Evolutionary conservation across 2,797 vertebrate species (phyloP), one percentile per base, ranked within the genome.

Genomic region (Pangasius krempfi): DNA sequence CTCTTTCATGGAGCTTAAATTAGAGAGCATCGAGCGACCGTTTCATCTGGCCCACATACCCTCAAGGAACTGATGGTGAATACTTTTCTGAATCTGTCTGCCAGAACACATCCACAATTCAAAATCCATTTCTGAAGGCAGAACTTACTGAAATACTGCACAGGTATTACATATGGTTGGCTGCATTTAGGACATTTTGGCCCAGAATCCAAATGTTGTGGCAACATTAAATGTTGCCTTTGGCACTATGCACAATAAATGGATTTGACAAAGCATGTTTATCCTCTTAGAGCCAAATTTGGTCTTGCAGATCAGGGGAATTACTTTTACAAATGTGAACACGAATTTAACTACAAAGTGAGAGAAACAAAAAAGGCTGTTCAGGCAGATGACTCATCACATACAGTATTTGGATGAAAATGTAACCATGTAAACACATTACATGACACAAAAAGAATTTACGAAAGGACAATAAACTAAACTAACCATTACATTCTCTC

Each of bases 331-430:
- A 85, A 58, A 68, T 85, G 27, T 72, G 62, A 85, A 44, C 68
- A 79, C 50, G 33, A 37, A 79, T 79, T 78, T 52, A 54, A 64
- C 4, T 13, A 88, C 56, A 66, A 54, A 37, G 18, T 54, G 27
- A 6, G 4, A 14, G 40, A 73, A 72, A 70, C 12, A 87, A 56
- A 22, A 40, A 56, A 78, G 68, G 12, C 68, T 83, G n/a, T 76
- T 82, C 40, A 64, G 58, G 62, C 18, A 25, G 50, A 86, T 90
- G 85, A 90, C 52, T 90, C 80, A 90, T 72, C 73, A 86, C n/a
- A 54, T 80, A 81, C 50, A 86, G 79, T 68, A 54, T 60, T 54
- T 50, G 72, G 37, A 70, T 83, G 30, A 86, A 86, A 70, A 6
- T 70, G 25, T 88, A 70, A 58, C 87, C 68, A 86, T 68, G 73